A percentile compares a stretch with the other conserved stretches of the same genome.
phyloP scores from a whole-genome alignment of 2,797 vertebrate genomes.

The Darevskia nairensis region DNA sequence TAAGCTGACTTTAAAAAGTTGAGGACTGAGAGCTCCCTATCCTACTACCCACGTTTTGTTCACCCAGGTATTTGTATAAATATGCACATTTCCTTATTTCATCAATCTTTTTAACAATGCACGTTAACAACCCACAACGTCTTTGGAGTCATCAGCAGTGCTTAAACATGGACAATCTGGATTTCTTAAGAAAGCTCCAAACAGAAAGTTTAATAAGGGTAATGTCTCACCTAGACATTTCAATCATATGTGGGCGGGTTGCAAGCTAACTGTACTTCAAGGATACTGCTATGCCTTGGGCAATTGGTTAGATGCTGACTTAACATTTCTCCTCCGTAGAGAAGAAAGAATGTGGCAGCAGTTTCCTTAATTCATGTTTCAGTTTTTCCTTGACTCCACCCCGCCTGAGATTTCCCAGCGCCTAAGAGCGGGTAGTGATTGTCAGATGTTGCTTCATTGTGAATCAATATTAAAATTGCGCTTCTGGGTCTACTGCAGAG shows the following conservation, averaged over 20 bases:
- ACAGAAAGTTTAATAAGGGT: conserved; percentile 31
- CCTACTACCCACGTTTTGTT: not conserved
- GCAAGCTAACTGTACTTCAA: conserved; percentile 35
- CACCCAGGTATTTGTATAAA: not conserved
- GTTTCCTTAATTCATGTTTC: conserved; percentile 37
- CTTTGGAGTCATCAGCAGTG: not conserved
- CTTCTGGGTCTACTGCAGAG: conserved; percentile 33
- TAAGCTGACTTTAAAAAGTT: not conserved
- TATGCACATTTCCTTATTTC: not conserved
- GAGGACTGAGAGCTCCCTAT: not conserved
- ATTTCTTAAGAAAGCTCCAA: conserved; percentile 34
- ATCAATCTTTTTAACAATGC: not conserved
- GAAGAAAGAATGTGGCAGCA: conserved; percentile 49
- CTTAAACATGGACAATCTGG: not conserved
- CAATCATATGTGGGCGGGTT: conserved; percentile 46
- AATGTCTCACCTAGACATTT: not conserved
- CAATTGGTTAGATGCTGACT: conserved; percentile 55
- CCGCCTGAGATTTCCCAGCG: conserved; percentile 48
- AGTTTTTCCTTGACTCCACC: conserved; percentile 60
- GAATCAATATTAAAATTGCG: not conserved
- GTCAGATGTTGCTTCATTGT: not conserved
- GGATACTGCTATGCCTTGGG: conserved; percentile 4
- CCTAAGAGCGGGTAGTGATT: conserved; percentile 39
- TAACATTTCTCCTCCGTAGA: not conserved
- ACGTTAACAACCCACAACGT: not conserved